Evolutionary conservation across 1,140 invertebrate genomes (phyloP).

Genomic region (Colletes gigas): DNA sequence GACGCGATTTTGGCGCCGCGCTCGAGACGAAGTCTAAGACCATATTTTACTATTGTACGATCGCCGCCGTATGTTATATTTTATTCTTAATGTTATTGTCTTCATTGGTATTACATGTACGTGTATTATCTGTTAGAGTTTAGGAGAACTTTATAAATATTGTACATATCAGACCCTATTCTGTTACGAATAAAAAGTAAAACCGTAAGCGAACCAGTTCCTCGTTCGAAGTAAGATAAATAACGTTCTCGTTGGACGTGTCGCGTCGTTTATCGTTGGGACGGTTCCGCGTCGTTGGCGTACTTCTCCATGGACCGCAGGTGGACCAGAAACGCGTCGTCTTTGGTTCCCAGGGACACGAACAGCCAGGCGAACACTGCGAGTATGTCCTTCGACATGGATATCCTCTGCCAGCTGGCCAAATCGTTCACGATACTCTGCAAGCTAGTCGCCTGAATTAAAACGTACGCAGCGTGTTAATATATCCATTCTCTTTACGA

Average conservation of each 20-base stretch:
- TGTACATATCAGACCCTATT: conserved; percentile 78
- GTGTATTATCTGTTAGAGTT: conserved; percentile 63
- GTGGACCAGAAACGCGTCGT: conserved; percentile 73
- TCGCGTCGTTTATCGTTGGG: not conserved
- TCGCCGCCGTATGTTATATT: conserved; percentile 58
- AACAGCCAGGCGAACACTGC: conserved; percentile 76
- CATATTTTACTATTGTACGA: conserved; percentile 59
- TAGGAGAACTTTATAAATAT: conserved; percentile 74
- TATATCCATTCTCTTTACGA: no score
- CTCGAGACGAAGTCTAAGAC: conserved; percentile 33
- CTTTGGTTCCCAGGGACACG: conserved; percentile 68
- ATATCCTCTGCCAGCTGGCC: conserved; percentile 71
- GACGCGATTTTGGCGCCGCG: not conserved
- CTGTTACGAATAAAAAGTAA: conserved; percentile 75
- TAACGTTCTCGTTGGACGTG: no score
- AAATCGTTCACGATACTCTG: conserved; percentile 59
- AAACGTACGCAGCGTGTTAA: not conserved
- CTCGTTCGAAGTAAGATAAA: no score
- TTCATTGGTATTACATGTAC: conserved; percentile 58
- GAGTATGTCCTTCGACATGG: conserved; percentile 72
- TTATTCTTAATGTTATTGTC: conserved; percentile 69
- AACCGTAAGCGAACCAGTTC: conserved; percentile 28
- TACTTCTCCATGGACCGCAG: conserved; percentile 72
- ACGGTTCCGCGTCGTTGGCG: conserved; percentile 25
- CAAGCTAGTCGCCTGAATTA: conserved; percentile 35